Percentiles rank a stretch among this genome's conserved stretches.
Evolutionary conservation across 2,888 invertebrate genomes (phyloP).

Genomic region (Parapristionchus giblindavisi): DNA sequence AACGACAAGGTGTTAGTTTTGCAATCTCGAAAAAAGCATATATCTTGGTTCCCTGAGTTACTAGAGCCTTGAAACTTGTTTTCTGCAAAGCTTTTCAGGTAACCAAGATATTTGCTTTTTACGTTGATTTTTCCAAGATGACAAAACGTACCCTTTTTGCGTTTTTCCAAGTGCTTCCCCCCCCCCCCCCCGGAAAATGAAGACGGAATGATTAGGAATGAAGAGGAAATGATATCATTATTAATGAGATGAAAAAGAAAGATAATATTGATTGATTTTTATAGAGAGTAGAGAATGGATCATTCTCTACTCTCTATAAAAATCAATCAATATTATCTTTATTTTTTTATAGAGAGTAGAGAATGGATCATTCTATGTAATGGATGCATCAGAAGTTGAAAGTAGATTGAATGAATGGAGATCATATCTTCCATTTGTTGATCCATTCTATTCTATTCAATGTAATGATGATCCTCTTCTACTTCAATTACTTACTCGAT

Average conservation of each 20-base stretch:
- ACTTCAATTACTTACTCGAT: slow-evolving; percentile 82
- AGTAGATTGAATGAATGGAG: slow-evolving; percentile 77
- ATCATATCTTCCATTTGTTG: slow-evolving; percentile 74
- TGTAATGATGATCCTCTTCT: slow-evolving; percentile 90
- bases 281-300: slow-evolving; percentile 41
- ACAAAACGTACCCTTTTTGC: no score
- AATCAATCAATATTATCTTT: slow-evolving; percentile 1
- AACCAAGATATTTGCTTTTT: no score
- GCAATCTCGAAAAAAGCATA: no score
- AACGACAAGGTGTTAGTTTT: no score
- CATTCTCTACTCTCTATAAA: slow-evolving; percentile 56
- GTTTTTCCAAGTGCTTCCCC: background rate
- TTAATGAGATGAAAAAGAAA: background rate
- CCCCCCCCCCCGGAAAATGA: background rate
- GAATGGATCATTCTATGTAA: slow-evolving; percentile 64
- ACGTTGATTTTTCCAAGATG: no score
- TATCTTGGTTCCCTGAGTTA: no score
- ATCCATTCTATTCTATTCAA: slow-evolving; percentile 80
- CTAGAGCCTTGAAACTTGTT: no score
- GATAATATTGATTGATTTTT: slow-evolving; percentile 7
- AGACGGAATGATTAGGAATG: background rate
- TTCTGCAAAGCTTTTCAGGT: no score
- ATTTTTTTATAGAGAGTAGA: slow-evolving; percentile 36
- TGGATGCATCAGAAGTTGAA: slow-evolving; percentile 60
- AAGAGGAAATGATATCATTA: background rate